Evolutionary conservation across 2,797 vertebrate species (phyloP), one percentile per base, ranked within the genome.

Genomic region (Falco peregrinus): DNA sequence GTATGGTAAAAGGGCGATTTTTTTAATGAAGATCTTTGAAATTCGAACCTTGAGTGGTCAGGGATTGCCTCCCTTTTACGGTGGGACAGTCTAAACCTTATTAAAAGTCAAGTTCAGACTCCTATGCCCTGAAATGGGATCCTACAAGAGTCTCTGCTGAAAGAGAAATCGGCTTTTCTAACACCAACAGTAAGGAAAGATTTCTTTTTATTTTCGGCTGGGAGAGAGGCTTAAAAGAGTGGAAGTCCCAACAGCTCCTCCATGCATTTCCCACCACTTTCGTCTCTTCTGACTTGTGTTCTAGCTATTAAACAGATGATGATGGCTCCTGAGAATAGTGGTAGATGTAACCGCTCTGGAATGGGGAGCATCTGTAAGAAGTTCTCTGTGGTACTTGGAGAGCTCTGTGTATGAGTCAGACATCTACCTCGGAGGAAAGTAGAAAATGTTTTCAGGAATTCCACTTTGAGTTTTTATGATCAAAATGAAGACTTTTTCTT

Each of bases 11-110:
- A n/a, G 33, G 90, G 75, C 71, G 95, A 81, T 39, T 87, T 87
- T 54, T 97, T 94, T 97, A 97, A 98, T 96, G 94, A 96, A 92
- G 89, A 85, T 94, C 97, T 97, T 96, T 0, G 5, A 95, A 95
- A 94, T 95, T 94, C 90, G 95, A 83, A 96, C 94, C 95, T 97
- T 77, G 65, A 96, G 68, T 91, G 79, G 56, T 71, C 75, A 50
- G 87, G 95, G 74, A 87, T 79, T 80, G 37, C 43, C 37, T 89
- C 67, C 63, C 35, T 64, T 10, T 83, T 90, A 73, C 17, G 70
- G 45, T 31, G 69, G 75, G 41, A 48, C 5, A 74, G 45, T 31
- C 41, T 56, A 88, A 96, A 63, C 53, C 50, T 87, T 87, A 75
- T 87, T 88, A 89, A 89, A 95, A 92, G 64, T 71, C 39, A 91